Base-by-base conservation (phyloP, 2,797 vertebrate species). In the Ctenochaetus hawaiiensis region DNA sequence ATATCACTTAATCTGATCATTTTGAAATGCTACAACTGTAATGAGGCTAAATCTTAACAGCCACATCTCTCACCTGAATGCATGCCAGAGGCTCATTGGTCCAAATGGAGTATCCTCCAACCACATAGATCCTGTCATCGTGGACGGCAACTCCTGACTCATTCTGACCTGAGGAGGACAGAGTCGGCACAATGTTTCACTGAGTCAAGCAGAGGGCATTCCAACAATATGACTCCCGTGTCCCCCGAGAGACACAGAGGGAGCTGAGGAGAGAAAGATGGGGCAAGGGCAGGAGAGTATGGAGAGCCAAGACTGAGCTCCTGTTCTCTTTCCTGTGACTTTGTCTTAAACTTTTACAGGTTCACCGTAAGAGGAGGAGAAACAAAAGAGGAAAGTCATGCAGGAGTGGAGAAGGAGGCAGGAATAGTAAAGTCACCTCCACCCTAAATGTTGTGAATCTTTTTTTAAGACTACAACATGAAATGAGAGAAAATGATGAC, bases 21-120 rank as follows among this genome's bases (percentile, higher is more conserved):
- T 62, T 10, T 61, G 60, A 72, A 26, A 41, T n/a, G 61, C 47
- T 34, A 52, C 37, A 43, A 34, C 37, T 63, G 34, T 41, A 14
- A 11, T 2, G 14, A 11, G 45, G 23, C 44, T 18, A 45, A 65
- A 58, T 54, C 12, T 16, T 34, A 45, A 63, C 49, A 74, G 58
- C 22, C 9, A 18, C 51, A n/a, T 58, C 37, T 70, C 96, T 95
- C 93, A 98, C 98, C 97, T 99, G 98, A 93, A 99, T 99, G 94
- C 98, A 99, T 26, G 97, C 97, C 92, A 98, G 93, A 73, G 98
- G 97, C 94, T 99, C 98, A 74, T 99, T 99, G 91, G 98, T 99
- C 98, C 98, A 99, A 93, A 99, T 99, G 11, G 98, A 99, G 91
- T 99, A 99, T 76, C 98, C 98, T 72, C 98, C 98, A 66, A 99